These are phyloP conservation scores for Rhineura floridana DNA, from an alignment of 2,113 vertebrate species.

Conservation along the genomic window DNA sequence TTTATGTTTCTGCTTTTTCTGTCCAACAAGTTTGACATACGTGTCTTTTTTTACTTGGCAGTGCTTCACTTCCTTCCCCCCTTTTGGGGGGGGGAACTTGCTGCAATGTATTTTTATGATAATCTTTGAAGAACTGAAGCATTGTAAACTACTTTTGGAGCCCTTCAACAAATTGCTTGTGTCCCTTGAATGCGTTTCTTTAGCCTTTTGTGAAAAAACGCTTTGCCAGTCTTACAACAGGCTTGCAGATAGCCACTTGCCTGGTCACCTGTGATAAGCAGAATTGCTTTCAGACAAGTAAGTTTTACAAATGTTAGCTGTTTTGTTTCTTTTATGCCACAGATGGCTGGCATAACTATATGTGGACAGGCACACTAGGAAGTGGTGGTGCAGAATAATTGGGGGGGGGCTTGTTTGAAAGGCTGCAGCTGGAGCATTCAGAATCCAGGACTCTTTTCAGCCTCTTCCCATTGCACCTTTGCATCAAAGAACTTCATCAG, in stretches of 20 bases:
- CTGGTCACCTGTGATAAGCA: not conserved
- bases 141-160: not conserved
- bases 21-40: constrained; percentile 1
- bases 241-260: not conserved
- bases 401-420: not conserved
- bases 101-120: constrained; percentile 4
- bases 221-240: not conserved
- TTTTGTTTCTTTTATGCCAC: not conserved
- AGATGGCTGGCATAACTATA: not conserved
- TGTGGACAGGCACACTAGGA: not conserved
- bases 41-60: not conserved
- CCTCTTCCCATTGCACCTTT: not conserved
- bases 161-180: constrained; percentile 2
- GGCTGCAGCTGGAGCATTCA: not conserved
- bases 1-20: constrained; percentile 7
- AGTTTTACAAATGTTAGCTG: not conserved
- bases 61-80: not conserved
- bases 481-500: not conserved
- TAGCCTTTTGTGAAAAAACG: not conserved
- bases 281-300: not conserved
- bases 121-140: not conserved
- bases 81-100: not conserved
- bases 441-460: not conserved
- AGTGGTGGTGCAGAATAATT: not conserved
- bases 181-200: not conserved